Evolutionary conservation across 2,888 invertebrate species (phyloP), one percentile per base, ranked within the genome.

Genomic region (Portevinia maculata): DNA sequence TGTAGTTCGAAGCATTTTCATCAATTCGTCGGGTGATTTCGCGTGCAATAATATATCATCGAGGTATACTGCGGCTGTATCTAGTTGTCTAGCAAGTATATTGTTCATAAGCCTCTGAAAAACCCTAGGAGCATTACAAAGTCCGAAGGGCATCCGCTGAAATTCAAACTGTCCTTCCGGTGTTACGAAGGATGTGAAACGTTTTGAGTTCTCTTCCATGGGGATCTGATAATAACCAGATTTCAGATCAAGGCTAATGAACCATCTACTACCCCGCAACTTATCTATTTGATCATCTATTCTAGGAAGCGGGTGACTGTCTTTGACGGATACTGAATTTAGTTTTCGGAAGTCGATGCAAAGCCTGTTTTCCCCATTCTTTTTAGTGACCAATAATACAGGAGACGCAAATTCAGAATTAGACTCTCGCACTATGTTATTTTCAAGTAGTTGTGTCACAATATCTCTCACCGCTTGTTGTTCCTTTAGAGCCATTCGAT

Each of bases 151-250:
- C 86, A 89, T 86, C 0, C 84, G 19, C 0, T 73, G 30, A 50
- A 85, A 88, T 74, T 88, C 86, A 48, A 84, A 89, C 0, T 87
- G 83, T 1, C 88, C 88, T 39, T 11, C n/a, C n/a, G n/a, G n/a
- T n/a, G n/a, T n/a, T n/a, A n/a, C n/a, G n/a, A n/a, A n/a, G n/a
- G n/a, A n/a, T 11, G 57, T 55, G n/a, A 55, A 57, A 1, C 65
- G 76, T 9, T 86, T 85, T 24, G 87, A 87, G 0, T 87, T 53
- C 88, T 88, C 50, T 84, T 79, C 84, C 86, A 86, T 1, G 5
- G 52, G 52, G 9, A 71, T 44, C 39, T 50, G 71, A 53, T 62
- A 62, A 21, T 78, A 78, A 7, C 88, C 89, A 1, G 81, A 71
- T 1, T 78, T 74, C 24, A 88, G 53, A 73, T 89, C 88, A 1